Conservation (phyloP, 2,113 vertebrate genomes). For the Progne subis region DNA sequence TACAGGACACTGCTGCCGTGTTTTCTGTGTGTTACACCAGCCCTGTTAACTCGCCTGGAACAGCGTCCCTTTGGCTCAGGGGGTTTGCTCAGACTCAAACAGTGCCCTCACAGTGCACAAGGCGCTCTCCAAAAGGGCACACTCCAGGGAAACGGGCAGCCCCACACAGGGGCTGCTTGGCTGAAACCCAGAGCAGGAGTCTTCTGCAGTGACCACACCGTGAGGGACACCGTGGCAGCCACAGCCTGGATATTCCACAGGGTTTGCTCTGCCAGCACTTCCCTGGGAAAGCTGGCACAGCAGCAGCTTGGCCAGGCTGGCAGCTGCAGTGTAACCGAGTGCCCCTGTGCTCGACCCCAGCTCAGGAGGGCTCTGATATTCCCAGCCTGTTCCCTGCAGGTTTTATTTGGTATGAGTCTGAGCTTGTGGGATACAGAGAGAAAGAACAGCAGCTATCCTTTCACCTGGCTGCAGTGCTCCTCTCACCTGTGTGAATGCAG, state of each 20-base stretch:
- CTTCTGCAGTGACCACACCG: rapidly evolving
- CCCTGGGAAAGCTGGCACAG: background rate
- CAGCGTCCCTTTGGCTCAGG: background rate
- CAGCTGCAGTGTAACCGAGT: background rate
- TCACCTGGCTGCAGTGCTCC: background rate
- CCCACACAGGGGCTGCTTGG: rapidly evolving
- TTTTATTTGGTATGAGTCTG: rapidly evolving
- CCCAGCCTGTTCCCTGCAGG: background rate
- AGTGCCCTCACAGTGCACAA: background rate
- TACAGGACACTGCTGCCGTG: rapidly evolving
- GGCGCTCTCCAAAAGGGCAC: background rate
- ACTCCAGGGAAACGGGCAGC: background rate
- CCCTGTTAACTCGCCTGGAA: background rate
- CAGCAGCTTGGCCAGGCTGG: background rate
- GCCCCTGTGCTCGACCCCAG: background rate
- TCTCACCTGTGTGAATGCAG: rapidly evolving
- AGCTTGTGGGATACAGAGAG: background rate
- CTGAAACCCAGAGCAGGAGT: background rate
- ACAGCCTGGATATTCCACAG: background rate
- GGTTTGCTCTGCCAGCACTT: background rate
- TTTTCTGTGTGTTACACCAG: rapidly evolving
- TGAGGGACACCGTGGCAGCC: background rate
- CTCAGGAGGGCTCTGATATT: background rate
- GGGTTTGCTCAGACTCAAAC: background rate
- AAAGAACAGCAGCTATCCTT: background rate